A percentile compares a stretch with the other conserved stretches of the same genome.
phyloP scores from a whole-genome alignment of 2,113 vertebrate species.

The Nycticebus coucang region DNA sequence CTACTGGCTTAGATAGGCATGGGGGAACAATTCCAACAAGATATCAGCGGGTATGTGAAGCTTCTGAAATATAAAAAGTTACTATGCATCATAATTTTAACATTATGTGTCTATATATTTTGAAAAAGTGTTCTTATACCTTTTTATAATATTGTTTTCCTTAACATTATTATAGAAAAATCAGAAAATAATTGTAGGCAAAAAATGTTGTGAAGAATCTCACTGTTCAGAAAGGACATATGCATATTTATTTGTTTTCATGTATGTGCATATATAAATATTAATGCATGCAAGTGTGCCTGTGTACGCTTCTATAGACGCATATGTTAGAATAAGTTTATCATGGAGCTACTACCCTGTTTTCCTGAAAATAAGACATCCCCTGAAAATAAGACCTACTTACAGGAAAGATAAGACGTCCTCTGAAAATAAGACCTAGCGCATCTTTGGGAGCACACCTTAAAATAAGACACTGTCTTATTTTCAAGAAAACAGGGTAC shows the following conservation, averaged over 20 bases:
- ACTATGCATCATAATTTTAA: background rate
- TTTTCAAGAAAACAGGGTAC: no score
- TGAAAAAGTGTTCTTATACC: constrained; percentile 4
- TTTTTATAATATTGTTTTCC: background rate
- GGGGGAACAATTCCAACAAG: background rate
- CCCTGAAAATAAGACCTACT: no score
- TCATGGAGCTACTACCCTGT: background rate
- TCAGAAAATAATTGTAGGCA: background rate
- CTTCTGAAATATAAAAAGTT: constrained; percentile 6
- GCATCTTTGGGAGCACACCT: no score
- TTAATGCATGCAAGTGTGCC: background rate
- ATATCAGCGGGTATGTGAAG: background rate
- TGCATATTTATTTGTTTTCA: background rate
- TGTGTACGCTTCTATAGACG: background rate
- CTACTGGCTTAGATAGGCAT: background rate
- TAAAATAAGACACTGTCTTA: no score
- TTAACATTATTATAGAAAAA: background rate
- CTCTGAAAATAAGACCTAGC: no score
- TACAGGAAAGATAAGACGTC: no score
- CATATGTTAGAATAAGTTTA: background rate
- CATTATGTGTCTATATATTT: background rate
- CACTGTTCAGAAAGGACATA: background rate
- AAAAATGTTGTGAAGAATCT: background rate
- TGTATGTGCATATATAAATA: background rate
- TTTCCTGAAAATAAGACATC: no score